Conservation (phyloP, 2,113 vertebrate species). For the Sphyrna mokarran region DNA sequence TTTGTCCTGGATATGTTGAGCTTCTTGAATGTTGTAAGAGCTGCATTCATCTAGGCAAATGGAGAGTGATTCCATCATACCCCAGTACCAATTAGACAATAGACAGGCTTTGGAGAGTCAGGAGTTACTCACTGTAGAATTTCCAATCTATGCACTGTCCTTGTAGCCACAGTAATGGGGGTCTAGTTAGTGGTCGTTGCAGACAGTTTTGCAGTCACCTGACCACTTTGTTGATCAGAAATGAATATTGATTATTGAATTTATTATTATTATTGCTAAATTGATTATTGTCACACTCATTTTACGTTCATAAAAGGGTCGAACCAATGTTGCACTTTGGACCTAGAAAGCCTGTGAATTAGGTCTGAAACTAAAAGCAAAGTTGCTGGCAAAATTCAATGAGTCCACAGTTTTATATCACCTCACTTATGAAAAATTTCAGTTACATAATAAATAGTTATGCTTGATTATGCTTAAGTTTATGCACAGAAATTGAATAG, state of each 20-base stretch:
- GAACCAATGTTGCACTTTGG: not conserved
- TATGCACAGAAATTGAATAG: not conserved
- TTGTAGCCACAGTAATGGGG: not conserved
- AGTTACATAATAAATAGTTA: not conserved
- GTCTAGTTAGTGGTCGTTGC: not conserved
- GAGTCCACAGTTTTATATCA: not conserved
- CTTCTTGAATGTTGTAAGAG: too few species aligned
- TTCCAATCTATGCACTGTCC: not conserved
- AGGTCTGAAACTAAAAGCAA: not conserved
- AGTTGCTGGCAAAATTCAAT: not conserved
- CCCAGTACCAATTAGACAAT: not conserved
- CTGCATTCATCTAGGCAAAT: not conserved
- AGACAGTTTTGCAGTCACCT: not conserved
- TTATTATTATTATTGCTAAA: not conserved
- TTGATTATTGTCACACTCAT: not conserved
- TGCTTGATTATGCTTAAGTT: not conserved
- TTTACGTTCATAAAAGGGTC: not conserved
- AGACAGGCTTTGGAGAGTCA: not conserved
- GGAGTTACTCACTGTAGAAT: not conserved
- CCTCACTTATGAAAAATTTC: not conserved
- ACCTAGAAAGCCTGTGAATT: not conserved
- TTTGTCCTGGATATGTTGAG: not conserved
- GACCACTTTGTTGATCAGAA: not conserved
- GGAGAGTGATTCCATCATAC: not conserved
- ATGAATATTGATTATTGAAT: too few species aligned